Evolutionary conservation across 1,140 invertebrate genomes (phyloP).

Genomic region (Muscidifurax raptorellus): DNA sequence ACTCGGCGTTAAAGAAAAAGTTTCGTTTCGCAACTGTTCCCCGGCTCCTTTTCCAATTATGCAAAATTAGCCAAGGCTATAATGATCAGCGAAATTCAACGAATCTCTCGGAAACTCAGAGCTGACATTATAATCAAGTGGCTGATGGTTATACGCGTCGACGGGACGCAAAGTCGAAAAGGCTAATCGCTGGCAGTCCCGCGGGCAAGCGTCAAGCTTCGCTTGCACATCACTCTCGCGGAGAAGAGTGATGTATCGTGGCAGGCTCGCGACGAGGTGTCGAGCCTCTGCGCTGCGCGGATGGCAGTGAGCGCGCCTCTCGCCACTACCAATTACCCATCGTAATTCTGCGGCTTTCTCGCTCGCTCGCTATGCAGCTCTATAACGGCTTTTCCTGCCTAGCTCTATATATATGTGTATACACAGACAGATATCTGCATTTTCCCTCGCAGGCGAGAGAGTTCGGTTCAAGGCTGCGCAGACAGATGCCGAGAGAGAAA

Average conservation of each 20-base stretch:
- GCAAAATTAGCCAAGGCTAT: no score
- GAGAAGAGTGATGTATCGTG: neutral
- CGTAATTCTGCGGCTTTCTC: slow-evolving; percentile 42
- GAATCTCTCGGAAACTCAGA: neutral
- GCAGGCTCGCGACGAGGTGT: slow-evolving; percentile 54
- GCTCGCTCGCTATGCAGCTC: neutral
- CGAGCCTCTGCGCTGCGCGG: slow-evolving; percentile 48
- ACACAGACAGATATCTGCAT: neutral
- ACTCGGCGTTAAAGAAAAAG: no score
- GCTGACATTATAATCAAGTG: neutral
- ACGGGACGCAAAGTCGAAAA: neutral
- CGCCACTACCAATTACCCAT: slow-evolving; percentile 57
- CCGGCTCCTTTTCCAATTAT: no score
- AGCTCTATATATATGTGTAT: neutral
- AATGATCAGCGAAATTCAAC: no score
- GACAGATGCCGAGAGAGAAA: neutral
- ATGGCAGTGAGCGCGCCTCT: slow-evolving; percentile 40
- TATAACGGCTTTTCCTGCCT: neutral
- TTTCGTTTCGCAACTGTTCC: no score
- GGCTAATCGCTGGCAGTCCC: neutral
- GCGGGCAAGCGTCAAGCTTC: neutral
- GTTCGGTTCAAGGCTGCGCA: neutral
- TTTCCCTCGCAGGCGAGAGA: neutral
- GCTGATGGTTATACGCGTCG: neutral
- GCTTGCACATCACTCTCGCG: no score